A percentile compares a stretch with the other conserved stretches of the same genome.
Conservation (phyloP, 1,140 invertebrate genomes). For the Stegodyphus dumicola region DNA sequence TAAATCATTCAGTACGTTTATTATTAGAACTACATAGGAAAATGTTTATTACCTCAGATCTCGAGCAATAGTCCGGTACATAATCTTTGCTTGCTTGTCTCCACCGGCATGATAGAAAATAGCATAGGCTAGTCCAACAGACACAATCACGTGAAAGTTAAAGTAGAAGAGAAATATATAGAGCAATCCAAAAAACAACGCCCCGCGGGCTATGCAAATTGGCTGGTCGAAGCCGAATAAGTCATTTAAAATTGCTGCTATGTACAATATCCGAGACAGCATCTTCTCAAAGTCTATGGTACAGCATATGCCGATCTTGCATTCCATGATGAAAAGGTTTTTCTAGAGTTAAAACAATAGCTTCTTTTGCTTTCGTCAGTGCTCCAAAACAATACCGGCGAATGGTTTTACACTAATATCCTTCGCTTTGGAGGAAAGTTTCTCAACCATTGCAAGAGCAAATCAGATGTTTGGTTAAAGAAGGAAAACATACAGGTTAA, state of each 20-base stretch:
- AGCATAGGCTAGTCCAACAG: not conserved
- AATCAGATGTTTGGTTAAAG: too few relatives aligned
- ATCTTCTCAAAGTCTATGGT: not conserved
- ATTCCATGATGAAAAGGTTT: too few relatives aligned
- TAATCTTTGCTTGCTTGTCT: not conserved
- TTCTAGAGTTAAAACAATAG: too few relatives aligned
- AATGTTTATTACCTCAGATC: slow-evolving; percentile 27
- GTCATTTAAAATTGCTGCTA: not conserved
- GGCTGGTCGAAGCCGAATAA: slow-evolving; percentile 19
- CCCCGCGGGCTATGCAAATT: slow-evolving; percentile 2
- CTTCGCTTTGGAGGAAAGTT: too few relatives aligned
- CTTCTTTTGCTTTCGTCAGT: too few relatives aligned
- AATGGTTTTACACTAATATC: too few relatives aligned
- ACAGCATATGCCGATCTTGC: not conserved
- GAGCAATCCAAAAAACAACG: not conserved
- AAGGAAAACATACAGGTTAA: too few relatives aligned
- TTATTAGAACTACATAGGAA: too few relatives aligned
- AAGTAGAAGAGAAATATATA: not conserved
- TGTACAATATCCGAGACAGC: not conserved
- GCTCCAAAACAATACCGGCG: too few relatives aligned
- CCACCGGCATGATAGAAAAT: slow-evolving; percentile 17
- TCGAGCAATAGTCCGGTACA: not conserved
- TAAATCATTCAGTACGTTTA: too few relatives aligned
- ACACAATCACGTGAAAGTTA: not conserved
- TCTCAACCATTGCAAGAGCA: too few relatives aligned